Evolutionary conservation across 2,797 vertebrate genomes (phyloP).

Genomic region (Nyctibius grandis): DNA sequence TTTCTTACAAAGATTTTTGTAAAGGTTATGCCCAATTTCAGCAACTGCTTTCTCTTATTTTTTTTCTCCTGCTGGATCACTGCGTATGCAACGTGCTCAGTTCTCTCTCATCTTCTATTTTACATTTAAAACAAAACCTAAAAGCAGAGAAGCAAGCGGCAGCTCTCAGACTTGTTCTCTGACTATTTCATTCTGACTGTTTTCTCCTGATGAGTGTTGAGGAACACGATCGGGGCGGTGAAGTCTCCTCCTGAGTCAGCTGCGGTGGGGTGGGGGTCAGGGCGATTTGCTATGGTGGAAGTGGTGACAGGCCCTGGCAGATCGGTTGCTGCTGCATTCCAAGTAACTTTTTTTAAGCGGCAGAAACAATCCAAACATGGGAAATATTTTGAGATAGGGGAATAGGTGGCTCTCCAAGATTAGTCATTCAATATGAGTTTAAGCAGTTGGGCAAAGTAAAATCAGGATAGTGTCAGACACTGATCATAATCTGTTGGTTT

Average conservation of each 20-base stretch:
- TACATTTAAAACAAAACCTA: background rate
- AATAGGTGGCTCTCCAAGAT: constrained; percentile 35
- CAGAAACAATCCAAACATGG: constrained; percentile 34
- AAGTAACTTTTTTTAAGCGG: background rate
- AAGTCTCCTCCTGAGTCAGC: constrained; percentile 38
- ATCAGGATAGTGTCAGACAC: background rate
- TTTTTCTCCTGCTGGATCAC: background rate
- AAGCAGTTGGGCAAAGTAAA: background rate
- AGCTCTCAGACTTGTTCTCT: background rate
- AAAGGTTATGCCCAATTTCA: constrained; percentile 23
- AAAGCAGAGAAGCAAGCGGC: background rate
- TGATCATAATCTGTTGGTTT: background rate
- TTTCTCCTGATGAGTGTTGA: background rate
- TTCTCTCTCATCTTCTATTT: background rate
- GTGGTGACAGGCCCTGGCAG: constrained; percentile 62
- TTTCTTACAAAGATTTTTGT: constrained; percentile 10
- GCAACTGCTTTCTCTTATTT: background rate
- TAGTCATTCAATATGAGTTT: background rate
- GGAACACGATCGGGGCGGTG: background rate
- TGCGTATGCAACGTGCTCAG: background rate
- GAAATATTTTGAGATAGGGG: constrained; percentile 14
- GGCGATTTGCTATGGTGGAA: constrained; percentile 32
- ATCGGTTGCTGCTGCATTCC: background rate
- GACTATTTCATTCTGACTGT: background rate
- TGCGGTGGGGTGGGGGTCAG: constrained; percentile 32